These are phyloP conservation scores for Balearica regulorum DNA, from an alignment of 2,797 vertebrate species.

Conservation along the genomic window DNA sequence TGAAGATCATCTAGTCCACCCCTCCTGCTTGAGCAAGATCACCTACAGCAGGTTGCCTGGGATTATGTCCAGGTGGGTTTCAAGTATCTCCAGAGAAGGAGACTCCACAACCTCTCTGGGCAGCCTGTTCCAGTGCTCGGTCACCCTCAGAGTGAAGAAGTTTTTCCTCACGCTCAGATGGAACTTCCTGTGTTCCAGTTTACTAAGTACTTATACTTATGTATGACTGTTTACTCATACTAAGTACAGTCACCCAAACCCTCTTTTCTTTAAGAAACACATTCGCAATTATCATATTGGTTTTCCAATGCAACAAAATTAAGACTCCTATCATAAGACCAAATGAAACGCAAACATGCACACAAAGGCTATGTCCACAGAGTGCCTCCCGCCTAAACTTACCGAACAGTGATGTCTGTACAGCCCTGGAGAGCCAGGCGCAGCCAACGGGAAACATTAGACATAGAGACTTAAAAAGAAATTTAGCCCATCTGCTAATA, in stretches of 20 bases:
- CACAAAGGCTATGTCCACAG: neutral
- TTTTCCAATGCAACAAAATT: neutral
- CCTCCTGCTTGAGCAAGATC: no score
- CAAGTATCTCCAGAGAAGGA: no score
- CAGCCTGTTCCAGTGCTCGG: no score
- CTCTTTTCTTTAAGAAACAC: neutral
- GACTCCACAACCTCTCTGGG: no score
- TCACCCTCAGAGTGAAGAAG: no score
- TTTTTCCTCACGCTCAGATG: no score
- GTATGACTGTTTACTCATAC: no score
- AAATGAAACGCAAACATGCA: neutral
- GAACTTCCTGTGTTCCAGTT: no score
- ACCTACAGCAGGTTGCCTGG: no score
- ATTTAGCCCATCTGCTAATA: neutral
- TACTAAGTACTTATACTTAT: no score
- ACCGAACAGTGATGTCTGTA: neutral
- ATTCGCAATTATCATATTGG: neutral
- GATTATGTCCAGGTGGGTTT: no score
- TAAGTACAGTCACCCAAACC: neutral
- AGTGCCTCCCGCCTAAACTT: neutral
- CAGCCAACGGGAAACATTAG: neutral
- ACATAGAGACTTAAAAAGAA: neutral
- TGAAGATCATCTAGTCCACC: no score
- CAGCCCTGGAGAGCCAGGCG: neutral
- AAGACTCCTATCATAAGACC: neutral